Percentiles rank a stretch among this genome's conserved stretches.
phyloP scores from a whole-genome alignment of 2,797 vertebrate genomes.

The Galaxias olidus region DNA sequence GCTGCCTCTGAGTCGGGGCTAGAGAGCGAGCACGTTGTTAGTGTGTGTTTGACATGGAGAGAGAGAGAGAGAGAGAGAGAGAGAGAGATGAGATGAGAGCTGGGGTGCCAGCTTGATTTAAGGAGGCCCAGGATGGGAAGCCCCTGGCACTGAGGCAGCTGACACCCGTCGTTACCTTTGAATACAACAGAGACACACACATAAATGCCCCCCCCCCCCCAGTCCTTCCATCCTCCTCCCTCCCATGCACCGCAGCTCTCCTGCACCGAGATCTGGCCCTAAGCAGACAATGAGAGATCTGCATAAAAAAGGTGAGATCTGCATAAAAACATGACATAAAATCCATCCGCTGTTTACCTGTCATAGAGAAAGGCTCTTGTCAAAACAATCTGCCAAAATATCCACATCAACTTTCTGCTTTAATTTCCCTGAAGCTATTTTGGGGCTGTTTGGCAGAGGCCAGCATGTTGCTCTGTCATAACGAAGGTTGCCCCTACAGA shows the following conservation, averaged over 20 bases:
- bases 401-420: constrained; percentile 36
- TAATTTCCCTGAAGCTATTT: constrained; percentile 40
- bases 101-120: constrained; percentile 24
- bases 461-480: constrained; percentile 25
- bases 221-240: not conserved
- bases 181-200: constrained; percentile 18
- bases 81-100: too few relatives aligned
- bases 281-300: too few relatives aligned
- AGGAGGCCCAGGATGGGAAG: constrained; percentile 12
- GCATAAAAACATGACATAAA: too few relatives aligned
- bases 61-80: too few relatives aligned
- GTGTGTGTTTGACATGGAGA: not conserved
- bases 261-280: constrained; percentile 25
- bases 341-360: constrained; percentile 41
- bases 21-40: not conserved
- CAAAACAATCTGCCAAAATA: constrained; percentile 9
- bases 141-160: not conserved
- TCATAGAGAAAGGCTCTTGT: constrained; percentile 40
- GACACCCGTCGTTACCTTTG: constrained; percentile 20
- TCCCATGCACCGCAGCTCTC: not conserved
- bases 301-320: too few relatives aligned
- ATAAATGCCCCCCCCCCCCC: not conserved
- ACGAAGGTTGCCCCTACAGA: constrained; percentile 26
- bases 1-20: constrained; percentile 24
- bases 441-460: constrained; percentile 26